Base-by-base conservation (phyloP, 1,140 invertebrate genomes). In the Atopsyche davidsoni region DNA sequence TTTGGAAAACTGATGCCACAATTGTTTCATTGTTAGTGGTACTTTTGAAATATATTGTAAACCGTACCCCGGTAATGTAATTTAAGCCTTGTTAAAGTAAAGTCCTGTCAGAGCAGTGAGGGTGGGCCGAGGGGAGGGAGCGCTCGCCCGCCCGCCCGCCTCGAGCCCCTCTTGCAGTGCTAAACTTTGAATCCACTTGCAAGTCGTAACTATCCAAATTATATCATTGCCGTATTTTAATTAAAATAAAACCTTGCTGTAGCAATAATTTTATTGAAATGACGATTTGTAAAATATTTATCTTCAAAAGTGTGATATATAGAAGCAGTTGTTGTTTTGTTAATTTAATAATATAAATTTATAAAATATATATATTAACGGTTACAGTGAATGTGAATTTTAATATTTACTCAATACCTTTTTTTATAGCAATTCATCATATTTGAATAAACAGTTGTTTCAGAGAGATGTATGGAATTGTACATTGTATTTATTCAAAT, bases 281-380 rank as follows among this genome's bases (percentile, higher is more conserved):
- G 67, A 57, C 46, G 39, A 58, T 54, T 50, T 70, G 63, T 72
- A 71, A 70, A 68, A 71, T 72, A 72, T 69, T 72, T 72, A 72
- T 67, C 68, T 75, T 74, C 67, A 67, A 73, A 74, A 70, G 72
- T 74, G 72, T 74, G 72, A 74, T 74, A 74, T 58, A 69, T 73
- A 74, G 70, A 69, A 68, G 68, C 69, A 69, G 69, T 72, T 70
- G 70, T 74, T 72, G 70, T 73, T 73, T 72, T 71, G 69, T 72
- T 73, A 72, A 69, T 64, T 70, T 69, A 62, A 43, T 56, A 51
- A 40, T 41, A 46, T 46, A 53, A 36, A 46, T 47, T 42, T 41
- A 50, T 46, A 47, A 51, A 51, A 34, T 34, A 45, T 38, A 34
- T 48, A 23, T 51, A 63, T 66, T 57, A 68, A 71, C 71, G 65